Evolutionary conservation across 1,140 invertebrate species (phyloP), one percentile per base, ranked within the genome.

Genomic region (Bombus breviceps): DNA sequence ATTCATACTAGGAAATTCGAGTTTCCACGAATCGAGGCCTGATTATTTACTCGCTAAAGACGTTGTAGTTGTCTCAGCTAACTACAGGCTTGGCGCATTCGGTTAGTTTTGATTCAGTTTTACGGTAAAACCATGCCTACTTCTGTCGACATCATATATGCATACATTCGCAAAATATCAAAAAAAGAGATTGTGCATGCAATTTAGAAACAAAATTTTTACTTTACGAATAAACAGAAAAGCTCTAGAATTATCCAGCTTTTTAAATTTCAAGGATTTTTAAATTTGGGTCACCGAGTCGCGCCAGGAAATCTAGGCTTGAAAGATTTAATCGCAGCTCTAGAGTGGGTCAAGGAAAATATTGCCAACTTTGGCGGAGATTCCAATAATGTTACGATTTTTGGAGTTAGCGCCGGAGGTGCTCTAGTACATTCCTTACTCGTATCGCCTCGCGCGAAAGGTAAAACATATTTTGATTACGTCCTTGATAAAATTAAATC

Each of bases 291-390:
- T 0, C 80, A 93, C 37, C 68, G 83, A 32, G 87, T 78, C 15
- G 90, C 90, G 5, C 69, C 94, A 0, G 96, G 96, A 10, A 96
- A 96, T 92, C 95, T 95, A 92, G 96, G 92, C 4, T 5, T 94
- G 6, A 94, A 95, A 83, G 97, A 97, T 89, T 95, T 96, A 89
- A 93, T 96, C 18, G 62, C 96, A 81, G 97, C 96, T 28, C 90
- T 97, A 57, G 90, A 95, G 83, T 97, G 96, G 96, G 95, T 97
- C 2, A 93, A 96, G 86, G 91, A 95, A 69, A 97, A 97, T 92
- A 96, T 97, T 43, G 93, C 94, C n/a, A 91, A 92, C 64, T 97
- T 97, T 86, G 96, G 96, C 25, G 97, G 97, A 0, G 96, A 97
- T 90, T 94, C 96, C 0, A 88, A 96, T 32, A 95, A 96, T 59